These are phyloP conservation scores for Cybosia mesomella DNA, from an alignment of 2,888 invertebrate species.

Conservation along the genomic window DNA sequence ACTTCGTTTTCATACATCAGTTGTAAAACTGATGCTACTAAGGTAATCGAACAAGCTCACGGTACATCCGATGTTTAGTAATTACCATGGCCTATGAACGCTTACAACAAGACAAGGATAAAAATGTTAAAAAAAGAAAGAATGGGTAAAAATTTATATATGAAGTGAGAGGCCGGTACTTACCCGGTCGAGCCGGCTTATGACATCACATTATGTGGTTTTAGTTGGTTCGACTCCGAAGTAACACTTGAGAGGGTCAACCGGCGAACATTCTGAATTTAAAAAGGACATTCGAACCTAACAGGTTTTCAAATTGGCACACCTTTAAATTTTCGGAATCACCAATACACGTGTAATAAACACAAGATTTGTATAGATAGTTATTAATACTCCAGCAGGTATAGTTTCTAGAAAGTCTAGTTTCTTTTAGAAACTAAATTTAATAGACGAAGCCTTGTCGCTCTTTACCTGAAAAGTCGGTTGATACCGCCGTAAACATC, in stretches of 20 bases:
- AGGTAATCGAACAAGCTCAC: too few relatives aligned
- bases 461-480: conserved; percentile 87
- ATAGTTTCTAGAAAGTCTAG: too few relatives aligned
- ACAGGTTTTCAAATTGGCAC: not conserved
- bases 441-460: not conserved
- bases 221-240: not conserved
- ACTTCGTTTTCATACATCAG: too few relatives aligned
- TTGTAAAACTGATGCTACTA: too few relatives aligned
- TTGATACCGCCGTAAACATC: conserved; percentile 98
- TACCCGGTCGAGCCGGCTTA: not conserved
- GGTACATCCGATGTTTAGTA: too few relatives aligned
- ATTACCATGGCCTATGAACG: not conserved
- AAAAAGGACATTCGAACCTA: not conserved
- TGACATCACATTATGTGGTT: not conserved
- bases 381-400: too few relatives aligned
- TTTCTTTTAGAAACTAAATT: not conserved
- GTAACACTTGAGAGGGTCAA: not conserved
- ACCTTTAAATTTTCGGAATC: not conserved
- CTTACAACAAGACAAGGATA: not conserved
- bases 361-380: too few relatives aligned
- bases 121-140: not conserved
- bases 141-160: too few relatives aligned
- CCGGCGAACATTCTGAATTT: not conserved
- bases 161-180: not conserved
- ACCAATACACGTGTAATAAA: not conserved